Conservation (phyloP, 2,113 vertebrate species). For the Tachuris rubrigastra region DNA sequence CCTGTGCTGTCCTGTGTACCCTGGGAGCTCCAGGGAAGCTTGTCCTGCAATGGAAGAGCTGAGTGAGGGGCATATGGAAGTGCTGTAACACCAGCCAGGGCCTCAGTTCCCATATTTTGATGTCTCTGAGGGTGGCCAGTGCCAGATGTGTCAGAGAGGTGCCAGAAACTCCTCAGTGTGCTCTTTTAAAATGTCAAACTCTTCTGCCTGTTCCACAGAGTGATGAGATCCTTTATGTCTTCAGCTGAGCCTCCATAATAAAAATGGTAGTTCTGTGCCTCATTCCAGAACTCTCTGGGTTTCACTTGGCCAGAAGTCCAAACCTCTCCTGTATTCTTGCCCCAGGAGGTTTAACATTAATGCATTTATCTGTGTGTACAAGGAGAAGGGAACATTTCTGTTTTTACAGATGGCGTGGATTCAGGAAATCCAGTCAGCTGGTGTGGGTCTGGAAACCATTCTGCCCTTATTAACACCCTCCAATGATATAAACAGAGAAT, state of each 20-base stretch:
- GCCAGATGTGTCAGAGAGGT: not conserved
- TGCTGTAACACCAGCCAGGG: not conserved
- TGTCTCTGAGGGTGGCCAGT: not conserved
- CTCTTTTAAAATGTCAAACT: constrained; percentile 11
- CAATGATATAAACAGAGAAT: constrained; percentile 66
- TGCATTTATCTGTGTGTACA: constrained; percentile 41
- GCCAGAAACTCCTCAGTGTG: constrained; percentile 6
- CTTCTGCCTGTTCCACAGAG: not conserved
- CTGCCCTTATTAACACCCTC: constrained; percentile 69
- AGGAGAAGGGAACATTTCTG: constrained; percentile 61
- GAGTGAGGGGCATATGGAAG: not conserved
- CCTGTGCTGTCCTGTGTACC: fast-evolving
- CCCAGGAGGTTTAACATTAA: not conserved
- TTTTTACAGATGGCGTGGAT: constrained; percentile 62
- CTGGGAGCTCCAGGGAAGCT: not conserved
- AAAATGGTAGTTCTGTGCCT: not conserved
- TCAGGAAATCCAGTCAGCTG: constrained; percentile 68
- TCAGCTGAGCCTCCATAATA: not conserved
- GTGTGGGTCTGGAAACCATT: constrained; percentile 66
- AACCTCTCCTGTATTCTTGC: not conserved
- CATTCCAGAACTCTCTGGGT: not conserved
- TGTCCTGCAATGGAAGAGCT: not conserved
- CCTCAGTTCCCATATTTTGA: not conserved
- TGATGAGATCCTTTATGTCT: not conserved
- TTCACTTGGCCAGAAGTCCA: constrained; percentile 8